Evolutionary conservation across 2,888 invertebrate species (phyloP).

Genomic region (Cephonodes hylas): DNA sequence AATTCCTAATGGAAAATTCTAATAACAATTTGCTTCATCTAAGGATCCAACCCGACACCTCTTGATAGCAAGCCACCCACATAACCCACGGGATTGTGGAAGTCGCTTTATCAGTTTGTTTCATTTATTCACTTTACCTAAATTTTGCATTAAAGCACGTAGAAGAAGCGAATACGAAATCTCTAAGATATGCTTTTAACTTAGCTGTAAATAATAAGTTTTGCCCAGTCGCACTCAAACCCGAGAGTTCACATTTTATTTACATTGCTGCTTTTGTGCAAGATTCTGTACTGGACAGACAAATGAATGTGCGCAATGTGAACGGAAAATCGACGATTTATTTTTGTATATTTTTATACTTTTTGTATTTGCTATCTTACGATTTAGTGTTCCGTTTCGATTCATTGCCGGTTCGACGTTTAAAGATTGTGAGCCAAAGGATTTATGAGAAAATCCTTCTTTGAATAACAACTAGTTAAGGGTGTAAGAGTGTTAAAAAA

Average conservation of each 20-base stretch:
- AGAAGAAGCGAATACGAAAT: too few species aligned
- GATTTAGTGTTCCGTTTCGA: neutral
- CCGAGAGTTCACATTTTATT: neutral
- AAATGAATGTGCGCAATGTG: neutral
- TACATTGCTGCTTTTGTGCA: neutral
- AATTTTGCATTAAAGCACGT: too few species aligned
- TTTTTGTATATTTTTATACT: neutral
- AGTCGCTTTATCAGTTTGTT: too few species aligned
- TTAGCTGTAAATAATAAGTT: too few species aligned
- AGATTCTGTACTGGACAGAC: neutral
- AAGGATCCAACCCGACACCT: too few species aligned
- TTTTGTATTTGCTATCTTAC: neutral
- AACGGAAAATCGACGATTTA: neutral
- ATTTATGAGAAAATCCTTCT: neutral
- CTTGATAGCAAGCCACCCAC: too few species aligned
- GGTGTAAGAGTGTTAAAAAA: neutral
- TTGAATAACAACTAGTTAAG: neutral
- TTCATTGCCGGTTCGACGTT: neutral
- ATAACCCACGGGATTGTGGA: too few species aligned
- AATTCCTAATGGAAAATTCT: too few species aligned
- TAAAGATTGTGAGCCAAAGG: neutral
- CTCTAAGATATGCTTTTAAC: too few species aligned
- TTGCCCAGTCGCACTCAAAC: neutral
- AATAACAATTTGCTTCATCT: too few species aligned
- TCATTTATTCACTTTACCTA: too few species aligned